Conservation (phyloP, 2,797 vertebrate genomes). For the Mareca strepera region DNA sequence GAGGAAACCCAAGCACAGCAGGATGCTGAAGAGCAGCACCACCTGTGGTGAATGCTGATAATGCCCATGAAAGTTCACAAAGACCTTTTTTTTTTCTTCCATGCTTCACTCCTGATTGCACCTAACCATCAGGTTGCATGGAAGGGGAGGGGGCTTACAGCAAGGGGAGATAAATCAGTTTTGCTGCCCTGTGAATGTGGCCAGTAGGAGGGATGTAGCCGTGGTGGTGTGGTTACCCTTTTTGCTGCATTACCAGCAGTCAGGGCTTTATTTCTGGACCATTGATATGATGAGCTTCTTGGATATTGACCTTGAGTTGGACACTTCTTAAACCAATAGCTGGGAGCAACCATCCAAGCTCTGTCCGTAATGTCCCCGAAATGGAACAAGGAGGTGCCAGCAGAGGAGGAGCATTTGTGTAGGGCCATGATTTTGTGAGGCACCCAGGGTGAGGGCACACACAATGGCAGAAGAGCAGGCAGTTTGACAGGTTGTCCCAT, state of each 20-base stretch:
- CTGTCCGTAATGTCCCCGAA: not conserved
- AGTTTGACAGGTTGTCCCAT: not conserved
- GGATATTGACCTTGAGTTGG: not conserved
- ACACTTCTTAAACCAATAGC: not conserved
- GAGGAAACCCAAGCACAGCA: fast-evolving
- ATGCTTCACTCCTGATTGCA: not conserved
- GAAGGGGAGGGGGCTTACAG: not conserved
- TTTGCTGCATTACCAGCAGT: not conserved
- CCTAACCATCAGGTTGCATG: not conserved
- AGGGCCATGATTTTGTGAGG: not conserved
- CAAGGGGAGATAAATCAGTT: fast-evolving
- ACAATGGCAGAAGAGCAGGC: fast-evolving
- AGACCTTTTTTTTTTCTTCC: not conserved
- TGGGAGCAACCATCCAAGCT: not conserved
- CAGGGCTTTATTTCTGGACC: not conserved
- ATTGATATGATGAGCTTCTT: not conserved
- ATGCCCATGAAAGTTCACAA: fast-evolving
- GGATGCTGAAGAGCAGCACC: no score
- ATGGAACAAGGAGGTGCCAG: not conserved
- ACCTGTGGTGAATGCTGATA: not conserved
- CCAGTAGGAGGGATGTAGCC: not conserved
- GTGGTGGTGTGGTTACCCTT: not conserved
- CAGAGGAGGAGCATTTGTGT: not conserved
- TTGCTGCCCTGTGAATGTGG: not conserved
- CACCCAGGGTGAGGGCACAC: not conserved